These are phyloP conservation scores for Oegoconia quadripuncta DNA, from an alignment of 2,888 invertebrate species.

Conservation along the genomic window DNA sequence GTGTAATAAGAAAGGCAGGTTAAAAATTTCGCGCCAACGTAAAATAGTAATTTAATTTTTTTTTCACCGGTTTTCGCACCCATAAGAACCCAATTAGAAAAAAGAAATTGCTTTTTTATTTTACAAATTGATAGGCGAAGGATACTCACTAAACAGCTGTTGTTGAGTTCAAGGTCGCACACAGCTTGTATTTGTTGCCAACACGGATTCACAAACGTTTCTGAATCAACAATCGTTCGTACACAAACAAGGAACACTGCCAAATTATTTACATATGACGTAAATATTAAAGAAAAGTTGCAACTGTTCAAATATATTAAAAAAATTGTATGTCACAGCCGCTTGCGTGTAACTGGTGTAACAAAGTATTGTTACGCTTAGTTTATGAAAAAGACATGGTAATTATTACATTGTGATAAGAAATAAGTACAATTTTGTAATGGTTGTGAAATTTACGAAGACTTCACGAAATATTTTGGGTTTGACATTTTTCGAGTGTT, in stretches of 20 bases:
- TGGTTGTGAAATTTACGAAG: slow-evolving; percentile 16
- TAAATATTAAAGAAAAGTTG: slow-evolving; percentile 47
- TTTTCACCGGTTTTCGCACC: neutral
- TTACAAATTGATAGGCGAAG: slow-evolving; percentile 15
- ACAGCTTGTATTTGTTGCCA: slow-evolving; percentile 43
- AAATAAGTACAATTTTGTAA: slow-evolving; percentile 10
- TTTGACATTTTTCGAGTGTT: slow-evolving; percentile 19
- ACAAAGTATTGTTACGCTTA: neutral
- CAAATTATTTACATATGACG: slow-evolving; percentile 68
- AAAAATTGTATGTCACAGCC: slow-evolving; percentile 1
- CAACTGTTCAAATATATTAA: slow-evolving; percentile 52
- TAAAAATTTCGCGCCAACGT: neutral
- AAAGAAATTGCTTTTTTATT: neutral
- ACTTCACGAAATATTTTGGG: slow-evolving; percentile 18
- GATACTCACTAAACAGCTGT: slow-evolving; percentile 63
- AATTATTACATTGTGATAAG: slow-evolving; percentile 11
- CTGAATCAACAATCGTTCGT: slow-evolving; percentile 56
- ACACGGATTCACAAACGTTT: slow-evolving; percentile 38
- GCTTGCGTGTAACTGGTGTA: neutral
- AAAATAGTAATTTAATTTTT: neutral
- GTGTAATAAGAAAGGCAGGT: too few species aligned
- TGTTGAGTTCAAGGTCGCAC: slow-evolving; percentile 56
- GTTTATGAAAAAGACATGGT: neutral
- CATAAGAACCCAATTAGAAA: neutral
- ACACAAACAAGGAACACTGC: slow-evolving; percentile 55